Evolutionary conservation across 2,797 vertebrate species (phyloP).

Genomic region (Platalea minor): DNA sequence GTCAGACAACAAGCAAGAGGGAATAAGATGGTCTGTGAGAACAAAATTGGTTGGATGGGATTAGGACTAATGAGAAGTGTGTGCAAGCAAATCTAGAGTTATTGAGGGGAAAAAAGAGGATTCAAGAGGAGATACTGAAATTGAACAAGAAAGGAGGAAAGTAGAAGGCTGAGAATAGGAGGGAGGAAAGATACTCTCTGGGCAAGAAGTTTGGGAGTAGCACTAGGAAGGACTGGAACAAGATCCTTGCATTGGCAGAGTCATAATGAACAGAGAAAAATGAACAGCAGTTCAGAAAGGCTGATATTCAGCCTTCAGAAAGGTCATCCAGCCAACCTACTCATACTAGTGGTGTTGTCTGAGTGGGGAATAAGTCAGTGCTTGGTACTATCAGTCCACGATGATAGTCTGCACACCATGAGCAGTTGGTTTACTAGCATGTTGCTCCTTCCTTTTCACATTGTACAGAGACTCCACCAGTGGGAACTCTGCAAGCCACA

Average conservation of each 20-base stretch:
- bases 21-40: neutral
- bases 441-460: neutral
- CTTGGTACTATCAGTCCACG: neutral
- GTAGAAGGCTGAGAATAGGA: neutral
- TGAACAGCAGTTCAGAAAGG: neutral
- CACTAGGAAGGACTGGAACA: neutral
- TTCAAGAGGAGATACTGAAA: neutral
- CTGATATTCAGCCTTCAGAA: neutral
- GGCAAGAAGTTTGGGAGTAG: neutral
- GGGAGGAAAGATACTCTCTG: neutral
- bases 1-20: neutral
- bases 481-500: neutral
- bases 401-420: neutral
- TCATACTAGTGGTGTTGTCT: neutral
- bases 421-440: neutral
- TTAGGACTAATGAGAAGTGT: neutral
- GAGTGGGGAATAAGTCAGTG: neutral
- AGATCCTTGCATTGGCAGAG: neutral
- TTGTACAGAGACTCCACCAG: neutral
- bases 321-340: neutral
- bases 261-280: neutral
- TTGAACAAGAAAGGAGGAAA: neutral
- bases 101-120: rapidly evolving
- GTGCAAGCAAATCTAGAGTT: neutral
- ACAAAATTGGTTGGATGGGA: neutral